Conservation (phyloP, 2,797 vertebrate genomes). For the Bufotes viridis region DNA sequence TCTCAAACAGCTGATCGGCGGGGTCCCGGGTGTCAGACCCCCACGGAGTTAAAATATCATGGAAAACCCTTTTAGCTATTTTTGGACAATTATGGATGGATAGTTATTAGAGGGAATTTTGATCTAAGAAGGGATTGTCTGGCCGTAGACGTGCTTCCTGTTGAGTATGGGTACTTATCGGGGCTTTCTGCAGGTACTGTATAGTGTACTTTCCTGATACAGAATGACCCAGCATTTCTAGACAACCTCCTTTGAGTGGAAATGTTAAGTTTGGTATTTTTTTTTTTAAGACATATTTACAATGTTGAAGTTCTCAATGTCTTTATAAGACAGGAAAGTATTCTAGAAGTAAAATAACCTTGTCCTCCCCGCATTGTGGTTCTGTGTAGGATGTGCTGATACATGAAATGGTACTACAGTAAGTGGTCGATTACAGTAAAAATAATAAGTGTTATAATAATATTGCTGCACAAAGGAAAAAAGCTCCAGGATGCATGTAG, state of each 20-base stretch:
- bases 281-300: background rate
- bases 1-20: too few relatives aligned
- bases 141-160: background rate
- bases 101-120: background rate
- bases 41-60: too few relatives aligned
- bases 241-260: background rate
- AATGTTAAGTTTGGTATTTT: background rate
- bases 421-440: background rate
- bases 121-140: background rate
- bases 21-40: too few relatives aligned
- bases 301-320: background rate
- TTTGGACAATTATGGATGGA: background rate
- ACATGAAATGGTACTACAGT: background rate
- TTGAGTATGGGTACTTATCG: background rate
- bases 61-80: background rate
- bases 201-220: background rate
- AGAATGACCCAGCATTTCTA: background rate
- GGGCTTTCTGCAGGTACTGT: background rate
- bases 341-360: background rate
- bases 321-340: background rate
- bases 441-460: constrained; percentile 15
- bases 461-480: constrained; percentile 18
- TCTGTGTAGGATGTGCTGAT: background rate
- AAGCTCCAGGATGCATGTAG: background rate
- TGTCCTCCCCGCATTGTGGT: background rate